These are phyloP conservation scores for Eueremaeus valkanovi DNA, from an alignment of 2,888 invertebrate species.

Conservation along the genomic window DNA sequence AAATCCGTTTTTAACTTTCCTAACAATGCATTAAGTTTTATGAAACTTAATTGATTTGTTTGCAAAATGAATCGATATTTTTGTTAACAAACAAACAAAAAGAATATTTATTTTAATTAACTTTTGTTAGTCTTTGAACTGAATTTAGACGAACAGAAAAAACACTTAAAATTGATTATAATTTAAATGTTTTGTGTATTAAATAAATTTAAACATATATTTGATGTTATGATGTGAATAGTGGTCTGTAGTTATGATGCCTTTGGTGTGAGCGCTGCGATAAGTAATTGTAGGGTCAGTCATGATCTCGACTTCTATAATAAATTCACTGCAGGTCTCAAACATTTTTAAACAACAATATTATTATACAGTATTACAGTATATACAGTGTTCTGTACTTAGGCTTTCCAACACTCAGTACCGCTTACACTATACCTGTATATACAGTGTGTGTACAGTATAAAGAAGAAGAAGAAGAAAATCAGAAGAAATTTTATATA, in stretches of 20 bases:
- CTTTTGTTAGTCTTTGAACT: slow-evolving; percentile 3
- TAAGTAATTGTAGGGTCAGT: slow-evolving; percentile 37
- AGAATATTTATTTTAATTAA: not conserved
- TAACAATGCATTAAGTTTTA: not conserved
- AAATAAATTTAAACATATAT: slow-evolving; percentile 13
- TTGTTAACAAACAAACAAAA: not conserved
- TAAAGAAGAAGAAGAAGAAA: not conserved
- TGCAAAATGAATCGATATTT: not conserved
- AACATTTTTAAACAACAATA: slow-evolving; percentile 25
- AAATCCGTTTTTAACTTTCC: not conserved
- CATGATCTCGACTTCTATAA: slow-evolving; percentile 33
- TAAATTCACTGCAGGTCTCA: slow-evolving; percentile 36
- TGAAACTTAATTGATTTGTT: slow-evolving; percentile 13
- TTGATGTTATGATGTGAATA: not conserved
- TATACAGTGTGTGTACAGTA: no score
- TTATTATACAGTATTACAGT: no score
- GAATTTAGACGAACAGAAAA: slow-evolving; percentile 3
- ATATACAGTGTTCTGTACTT: no score
- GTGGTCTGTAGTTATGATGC: slow-evolving; percentile 28
- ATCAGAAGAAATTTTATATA: not conserved
- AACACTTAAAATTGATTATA: slow-evolving; percentile 5
- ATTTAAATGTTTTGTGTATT: slow-evolving; percentile 23
- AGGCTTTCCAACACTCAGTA: not conserved
- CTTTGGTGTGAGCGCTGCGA: slow-evolving; percentile 30
- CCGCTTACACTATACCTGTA: not conserved